These are phyloP conservation scores for Masnerella sp. DNA, from an alignment of 2,888 invertebrate species.

Conservation along the genomic window DNA sequence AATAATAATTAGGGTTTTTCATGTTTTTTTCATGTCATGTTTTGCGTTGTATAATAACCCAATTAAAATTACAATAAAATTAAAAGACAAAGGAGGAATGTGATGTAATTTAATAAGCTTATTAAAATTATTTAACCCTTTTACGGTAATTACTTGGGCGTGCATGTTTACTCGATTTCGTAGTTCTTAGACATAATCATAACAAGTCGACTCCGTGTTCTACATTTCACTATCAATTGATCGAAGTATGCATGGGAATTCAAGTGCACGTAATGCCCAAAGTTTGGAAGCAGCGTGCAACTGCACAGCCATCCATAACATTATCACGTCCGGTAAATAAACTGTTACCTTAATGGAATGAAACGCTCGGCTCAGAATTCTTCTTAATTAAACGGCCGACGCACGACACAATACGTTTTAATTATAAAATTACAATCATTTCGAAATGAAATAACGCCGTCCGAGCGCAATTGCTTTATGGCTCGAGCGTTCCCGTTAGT, in stretches of 20 bases:
- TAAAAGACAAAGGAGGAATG: no score
- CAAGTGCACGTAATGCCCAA: slow-evolving; percentile 14
- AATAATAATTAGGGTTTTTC: no score
- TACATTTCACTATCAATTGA: slow-evolving; percentile 8
- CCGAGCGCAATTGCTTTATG: slow-evolving; percentile 9
- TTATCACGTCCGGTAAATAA: slow-evolving; percentile 15
- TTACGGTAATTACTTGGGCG: no score
- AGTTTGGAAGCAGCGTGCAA: slow-evolving; percentile 3
- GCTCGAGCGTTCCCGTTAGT: slow-evolving; percentile 19
- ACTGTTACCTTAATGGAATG: slow-evolving; percentile 12
- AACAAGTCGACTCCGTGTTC: background rate
- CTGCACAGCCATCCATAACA: slow-evolving; percentile 12
- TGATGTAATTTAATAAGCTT: no score
- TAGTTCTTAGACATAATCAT: no score
- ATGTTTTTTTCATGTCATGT: no score
- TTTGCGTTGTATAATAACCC: no score
- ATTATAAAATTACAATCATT: slow-evolving; percentile 6
- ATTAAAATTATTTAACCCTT: no score
- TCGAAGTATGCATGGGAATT: slow-evolving; percentile 11
- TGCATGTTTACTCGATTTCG: no score
- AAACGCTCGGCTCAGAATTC: slow-evolving; percentile 1
- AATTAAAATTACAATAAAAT: no score
- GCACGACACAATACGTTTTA: slow-evolving; percentile 1
- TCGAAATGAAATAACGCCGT: slow-evolving; percentile 1
- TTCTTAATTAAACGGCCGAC: slow-evolving; percentile 11